phyloP scores from a whole-genome alignment of 2,888 invertebrate species.

The Ceriagrion tenellum region DNA sequence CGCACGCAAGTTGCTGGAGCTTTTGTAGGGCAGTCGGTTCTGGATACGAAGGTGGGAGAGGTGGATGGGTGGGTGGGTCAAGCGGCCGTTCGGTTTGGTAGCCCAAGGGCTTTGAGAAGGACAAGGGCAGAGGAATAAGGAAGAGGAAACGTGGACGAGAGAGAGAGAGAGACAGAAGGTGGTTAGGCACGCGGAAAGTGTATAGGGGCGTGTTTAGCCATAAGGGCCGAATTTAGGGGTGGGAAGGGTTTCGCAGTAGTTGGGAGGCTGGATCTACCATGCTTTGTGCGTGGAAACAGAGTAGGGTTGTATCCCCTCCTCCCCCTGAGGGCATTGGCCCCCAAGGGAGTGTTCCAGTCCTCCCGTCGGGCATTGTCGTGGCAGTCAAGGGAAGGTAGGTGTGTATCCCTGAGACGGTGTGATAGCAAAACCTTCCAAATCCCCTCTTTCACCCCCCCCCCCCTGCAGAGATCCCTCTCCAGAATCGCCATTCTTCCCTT shows the following conservation, averaged over 20 bases:
- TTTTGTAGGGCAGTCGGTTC: not conserved
- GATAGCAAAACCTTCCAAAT: constrained; percentile 46
- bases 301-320: not conserved
- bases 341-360: not conserved
- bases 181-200: not conserved
- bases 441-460: not conserved
- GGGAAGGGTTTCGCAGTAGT: not conserved
- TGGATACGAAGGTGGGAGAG: not conserved
- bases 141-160: not conserved
- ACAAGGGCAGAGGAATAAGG: too few species aligned
- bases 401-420: not conserved
- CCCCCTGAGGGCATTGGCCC: not conserved
- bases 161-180: not conserved
- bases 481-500: not conserved
- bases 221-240: not conserved
- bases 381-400: not conserved
- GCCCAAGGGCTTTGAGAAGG: too few species aligned
- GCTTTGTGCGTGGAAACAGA: not conserved
- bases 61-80: not conserved
- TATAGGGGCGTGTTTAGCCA: not conserved
- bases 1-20: not conserved
- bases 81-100: not conserved
- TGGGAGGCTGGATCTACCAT: not conserved
- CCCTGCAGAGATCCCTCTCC: not conserved
- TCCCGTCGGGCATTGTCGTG: not conserved